Percentiles rank a stretch among this genome's conserved stretches.
These are phyloP conservation scores for Mesoligia furuncula DNA, from an alignment of 2,888 invertebrate genomes.

Conservation along the genomic window DNA sequence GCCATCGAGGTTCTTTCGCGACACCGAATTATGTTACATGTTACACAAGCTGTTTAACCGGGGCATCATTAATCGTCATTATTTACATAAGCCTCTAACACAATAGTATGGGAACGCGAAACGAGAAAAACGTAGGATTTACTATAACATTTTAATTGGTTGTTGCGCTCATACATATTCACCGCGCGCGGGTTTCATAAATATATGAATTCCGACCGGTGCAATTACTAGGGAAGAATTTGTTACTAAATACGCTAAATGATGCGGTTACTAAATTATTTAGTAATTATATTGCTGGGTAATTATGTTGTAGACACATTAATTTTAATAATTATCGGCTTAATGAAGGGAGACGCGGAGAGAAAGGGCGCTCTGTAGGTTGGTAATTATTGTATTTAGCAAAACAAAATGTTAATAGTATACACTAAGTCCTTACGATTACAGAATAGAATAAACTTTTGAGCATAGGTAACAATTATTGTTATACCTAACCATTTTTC, in stretches of 20 bases:
- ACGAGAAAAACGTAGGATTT: constrained; percentile 65
- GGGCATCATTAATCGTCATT: constrained; percentile 72
- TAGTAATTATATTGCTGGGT: constrained; percentile 49
- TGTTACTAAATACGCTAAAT: constrained; percentile 60
- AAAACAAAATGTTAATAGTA: not conserved
- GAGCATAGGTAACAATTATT: too few relatives aligned
- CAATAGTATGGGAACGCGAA: constrained; percentile 74
- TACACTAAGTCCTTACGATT: too few relatives aligned
- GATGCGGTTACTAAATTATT: constrained; percentile 50
- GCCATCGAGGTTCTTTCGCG: constrained; percentile 33
- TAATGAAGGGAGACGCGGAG: constrained; percentile 6
- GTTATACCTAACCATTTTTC: not conserved
- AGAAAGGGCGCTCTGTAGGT: not conserved
- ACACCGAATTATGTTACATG: constrained; percentile 53
- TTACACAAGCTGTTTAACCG: constrained; percentile 68
- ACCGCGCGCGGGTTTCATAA: constrained; percentile 59
- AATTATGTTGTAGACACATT: constrained; percentile 41
- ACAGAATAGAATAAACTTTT: not conserved
- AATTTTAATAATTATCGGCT: constrained; percentile 33
- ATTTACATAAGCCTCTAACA: constrained; percentile 75
- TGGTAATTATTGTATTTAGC: constrained; percentile 2
- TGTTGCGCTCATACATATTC: constrained; percentile 62
- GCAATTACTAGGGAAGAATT: constrained; percentile 59
- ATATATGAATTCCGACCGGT: constrained; percentile 47
- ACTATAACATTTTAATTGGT: constrained; percentile 66